phyloP scores from a whole-genome alignment of 2,888 invertebrate species.

The Cylloceria caligata region DNA sequence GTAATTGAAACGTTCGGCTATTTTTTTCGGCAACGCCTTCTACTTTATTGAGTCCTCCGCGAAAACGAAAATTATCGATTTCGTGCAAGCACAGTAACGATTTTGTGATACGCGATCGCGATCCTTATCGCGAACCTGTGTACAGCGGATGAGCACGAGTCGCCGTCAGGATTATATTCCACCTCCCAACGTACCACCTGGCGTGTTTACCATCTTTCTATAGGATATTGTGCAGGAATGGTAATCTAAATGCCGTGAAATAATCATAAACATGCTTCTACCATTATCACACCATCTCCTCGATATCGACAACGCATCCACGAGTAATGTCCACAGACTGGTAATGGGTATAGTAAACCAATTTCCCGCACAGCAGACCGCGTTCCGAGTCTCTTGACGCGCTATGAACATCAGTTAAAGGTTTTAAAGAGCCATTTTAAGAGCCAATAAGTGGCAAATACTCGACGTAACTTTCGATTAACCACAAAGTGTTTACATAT shows the following conservation, averaged over 20 bases:
- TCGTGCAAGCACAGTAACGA: slow-evolving; percentile 71
- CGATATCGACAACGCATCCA: slow-evolving; percentile 2
- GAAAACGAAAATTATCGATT: slow-evolving; percentile 79
- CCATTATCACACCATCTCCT: slow-evolving; percentile 72
- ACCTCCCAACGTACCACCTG: slow-evolving; percentile 43
- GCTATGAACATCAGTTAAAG: not conserved
- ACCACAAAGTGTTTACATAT: not conserved
- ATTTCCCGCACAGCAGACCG: not conserved
- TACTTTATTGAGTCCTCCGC: slow-evolving; percentile 76
- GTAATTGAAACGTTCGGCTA: slow-evolving; percentile 71
- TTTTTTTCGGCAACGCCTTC: slow-evolving; percentile 55
- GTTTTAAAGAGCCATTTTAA: not conserved
- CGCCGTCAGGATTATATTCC: slow-evolving; percentile 64
- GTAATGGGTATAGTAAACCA: slow-evolving; percentile 20
- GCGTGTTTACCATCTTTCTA: slow-evolving; percentile 15
- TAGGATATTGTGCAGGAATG: slow-evolving; percentile 11
- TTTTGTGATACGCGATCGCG: slow-evolving; percentile 71
- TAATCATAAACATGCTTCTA: slow-evolving; percentile 74
- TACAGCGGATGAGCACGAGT: slow-evolving; percentile 66
- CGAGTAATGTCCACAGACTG: slow-evolving; percentile 2
- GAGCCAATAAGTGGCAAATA: not conserved
- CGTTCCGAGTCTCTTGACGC: slow-evolving; percentile 5
- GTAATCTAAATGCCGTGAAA: slow-evolving; percentile 70
- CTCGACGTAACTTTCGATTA: not conserved
- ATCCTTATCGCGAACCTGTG: slow-evolving; percentile 73